A percentile compares a stretch with the other conserved stretches of the same genome.
Evolutionary conservation across 2,888 invertebrate genomes (phyloP).

Genomic region (Amphimallon solstitiale): DNA sequence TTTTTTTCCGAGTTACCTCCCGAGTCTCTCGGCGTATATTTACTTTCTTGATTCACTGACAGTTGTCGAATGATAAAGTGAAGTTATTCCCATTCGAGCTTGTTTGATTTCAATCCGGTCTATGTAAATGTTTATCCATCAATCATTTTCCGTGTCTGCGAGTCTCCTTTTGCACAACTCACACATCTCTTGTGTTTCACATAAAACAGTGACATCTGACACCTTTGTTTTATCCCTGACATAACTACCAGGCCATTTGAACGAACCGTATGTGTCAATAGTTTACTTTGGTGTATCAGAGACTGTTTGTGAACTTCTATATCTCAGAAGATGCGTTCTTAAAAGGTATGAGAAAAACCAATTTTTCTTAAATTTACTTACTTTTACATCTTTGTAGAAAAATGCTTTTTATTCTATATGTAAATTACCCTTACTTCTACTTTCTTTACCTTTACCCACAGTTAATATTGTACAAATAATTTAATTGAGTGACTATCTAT

Average conservation of each 20-base stretch:
- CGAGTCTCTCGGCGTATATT: conserved; percentile 25
- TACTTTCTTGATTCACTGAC: conserved; percentile 34
- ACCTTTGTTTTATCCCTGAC: conserved; percentile 44
- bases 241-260: conserved; percentile 3
- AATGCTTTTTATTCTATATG: too few relatives aligned
- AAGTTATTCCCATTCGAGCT: conserved; percentile 42
- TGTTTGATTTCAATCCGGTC: conserved; percentile 43
- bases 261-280: conserved; percentile 14
- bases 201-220: conserved; percentile 43
- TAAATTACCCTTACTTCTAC: too few relatives aligned
- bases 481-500: too few relatives aligned
- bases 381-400: too few relatives aligned
- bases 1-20: conserved; percentile 1
- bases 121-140: conserved; percentile 48
- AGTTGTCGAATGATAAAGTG: conserved; percentile 43
- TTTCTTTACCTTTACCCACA: too few relatives aligned
- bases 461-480: too few relatives aligned
- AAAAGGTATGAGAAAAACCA: too few relatives aligned
- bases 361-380: too few relatives aligned
- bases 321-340: too few relatives aligned
- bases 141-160: conserved; percentile 41
- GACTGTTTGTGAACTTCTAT: not conserved
- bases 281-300: not conserved
- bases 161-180: conserved; percentile 11
- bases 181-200: conserved; percentile 40